Evolutionary conservation across 2,113 vertebrate genomes (phyloP).

Genomic region (Apteryx mantelli): DNA sequence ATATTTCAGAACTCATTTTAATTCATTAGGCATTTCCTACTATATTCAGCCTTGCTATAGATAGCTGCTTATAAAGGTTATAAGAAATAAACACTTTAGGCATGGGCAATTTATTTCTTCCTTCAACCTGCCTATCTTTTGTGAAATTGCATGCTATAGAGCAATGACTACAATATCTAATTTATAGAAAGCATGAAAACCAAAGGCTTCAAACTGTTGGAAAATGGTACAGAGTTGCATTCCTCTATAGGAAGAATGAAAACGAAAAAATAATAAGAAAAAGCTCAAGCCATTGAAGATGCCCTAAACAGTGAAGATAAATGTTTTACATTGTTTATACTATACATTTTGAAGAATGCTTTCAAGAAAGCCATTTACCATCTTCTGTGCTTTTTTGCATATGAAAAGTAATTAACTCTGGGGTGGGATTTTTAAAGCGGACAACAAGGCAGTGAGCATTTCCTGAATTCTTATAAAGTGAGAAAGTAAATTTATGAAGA

Average conservation of each 20-base stretch:
- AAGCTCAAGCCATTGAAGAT: background rate
- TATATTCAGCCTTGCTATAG: constrained; percentile 18
- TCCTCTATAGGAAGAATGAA: constrained; percentile 8
- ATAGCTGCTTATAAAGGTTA: constrained; percentile 44
- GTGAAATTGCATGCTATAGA: background rate
- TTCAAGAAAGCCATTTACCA: constrained; percentile 42
- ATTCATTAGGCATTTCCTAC: constrained; percentile 50
- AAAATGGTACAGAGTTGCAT: background rate
- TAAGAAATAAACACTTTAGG: constrained; percentile 43
- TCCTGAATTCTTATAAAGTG: background rate
- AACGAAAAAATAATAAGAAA: constrained; percentile 25
- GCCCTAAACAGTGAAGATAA: background rate
- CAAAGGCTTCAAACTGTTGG: constrained; percentile 2
- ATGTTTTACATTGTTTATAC: constrained; percentile 13
- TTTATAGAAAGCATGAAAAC: background rate
- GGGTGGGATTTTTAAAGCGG: background rate
- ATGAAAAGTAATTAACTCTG: constrained; percentile 27
- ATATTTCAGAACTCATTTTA: constrained; percentile 53
- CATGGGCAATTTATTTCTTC: constrained; percentile 13
- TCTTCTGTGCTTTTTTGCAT: background rate
- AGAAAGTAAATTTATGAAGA: background rate
- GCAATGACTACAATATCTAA: background rate
- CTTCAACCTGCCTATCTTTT: background rate
- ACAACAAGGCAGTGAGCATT: background rate
- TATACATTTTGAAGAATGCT: background rate